Evolutionary conservation across 2,888 invertebrate species (phyloP), one percentile per base, ranked within the genome.

Genomic region (Sialis fuliginosa): DNA sequence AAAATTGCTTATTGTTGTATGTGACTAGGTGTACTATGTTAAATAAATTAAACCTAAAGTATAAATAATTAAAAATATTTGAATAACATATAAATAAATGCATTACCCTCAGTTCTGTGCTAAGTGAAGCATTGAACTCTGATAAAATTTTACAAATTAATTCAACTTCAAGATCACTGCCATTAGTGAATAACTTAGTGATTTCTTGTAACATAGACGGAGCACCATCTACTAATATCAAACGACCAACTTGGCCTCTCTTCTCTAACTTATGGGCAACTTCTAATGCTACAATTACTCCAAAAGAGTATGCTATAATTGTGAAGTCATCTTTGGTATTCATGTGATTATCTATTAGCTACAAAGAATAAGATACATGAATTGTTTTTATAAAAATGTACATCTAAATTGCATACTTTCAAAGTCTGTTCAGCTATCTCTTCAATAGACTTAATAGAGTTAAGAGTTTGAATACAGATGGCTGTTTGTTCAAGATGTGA

Each of bases 251-350:
- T 46, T 69, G 68, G 52, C 82, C 83, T 56, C 72, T 67, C 6
- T 64, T 65, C 62, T 89, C 88, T 35, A 93, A 66, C 56, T 74
- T 70, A 6, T 75, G 66, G 5, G 79, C 82, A 49, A 93, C 66
- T 60, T 91, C 86, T 48, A 92, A 63, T 0, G 83, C 81, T 13
- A 91, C 69, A 22, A 83, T 62, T 0, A 81, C 70, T 41, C 96
- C 96, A 58, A 79, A 93, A 9, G 95, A 96, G 68, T 96, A 93
- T 2, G 86, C 92, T 9, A 84, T 72, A 1, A 96, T 60, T 49
- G 75, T 74, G 66, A 84, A 91, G 0, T 71, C 69, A 43, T 74
- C 67, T 1, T 68, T 66, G 1, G 71, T 74, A 0, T 70, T 60
- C 7, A 77, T 56, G 7, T 69, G 65, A 39, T 69, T 63, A 50